These are phyloP conservation scores for Nannoperca obscura DNA, from an alignment of 2,797 vertebrate species.

Conservation along the genomic window DNA sequence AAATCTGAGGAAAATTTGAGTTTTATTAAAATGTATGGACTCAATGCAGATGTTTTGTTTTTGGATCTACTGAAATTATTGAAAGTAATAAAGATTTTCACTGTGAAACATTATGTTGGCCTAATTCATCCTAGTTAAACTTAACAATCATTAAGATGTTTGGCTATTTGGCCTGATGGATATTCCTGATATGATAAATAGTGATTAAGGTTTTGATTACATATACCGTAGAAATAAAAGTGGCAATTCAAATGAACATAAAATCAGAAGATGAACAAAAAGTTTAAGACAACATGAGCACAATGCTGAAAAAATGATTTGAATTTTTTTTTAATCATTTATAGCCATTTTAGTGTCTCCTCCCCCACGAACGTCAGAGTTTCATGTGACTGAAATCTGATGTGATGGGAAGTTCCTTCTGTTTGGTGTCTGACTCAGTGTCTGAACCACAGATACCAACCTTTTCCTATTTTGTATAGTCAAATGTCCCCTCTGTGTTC, in stretches of 20 bases:
- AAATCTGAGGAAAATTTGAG: not conserved
- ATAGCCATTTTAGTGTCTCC: not conserved
- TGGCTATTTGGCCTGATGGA: not conserved
- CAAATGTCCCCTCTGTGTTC: constrained; percentile 49
- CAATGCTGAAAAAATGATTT: not conserved
- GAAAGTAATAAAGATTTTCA: constrained; percentile 41
- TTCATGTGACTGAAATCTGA: not conserved
- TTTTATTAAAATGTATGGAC: not conserved
- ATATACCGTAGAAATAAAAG: not conserved
- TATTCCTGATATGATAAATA: not conserved
- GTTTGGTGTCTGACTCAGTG: not conserved
- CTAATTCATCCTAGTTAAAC: not conserved
- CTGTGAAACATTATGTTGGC: constrained; percentile 3
- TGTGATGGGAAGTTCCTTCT: not conserved
- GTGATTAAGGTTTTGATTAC: not conserved
- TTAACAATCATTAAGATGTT: not conserved
- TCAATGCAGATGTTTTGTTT: constrained; percentile 38
- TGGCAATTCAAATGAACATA: not conserved
- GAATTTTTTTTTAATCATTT: not conserved
- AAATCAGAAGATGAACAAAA: not conserved
- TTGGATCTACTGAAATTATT: constrained; percentile 30
- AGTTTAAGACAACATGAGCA: not conserved
- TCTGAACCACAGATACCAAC: constrained; percentile 20
- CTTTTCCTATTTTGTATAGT: constrained; percentile 71
- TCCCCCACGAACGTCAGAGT: not conserved